phyloP scores from a whole-genome alignment of 2,888 invertebrate species.

The Serrognathus titanus region DNA sequence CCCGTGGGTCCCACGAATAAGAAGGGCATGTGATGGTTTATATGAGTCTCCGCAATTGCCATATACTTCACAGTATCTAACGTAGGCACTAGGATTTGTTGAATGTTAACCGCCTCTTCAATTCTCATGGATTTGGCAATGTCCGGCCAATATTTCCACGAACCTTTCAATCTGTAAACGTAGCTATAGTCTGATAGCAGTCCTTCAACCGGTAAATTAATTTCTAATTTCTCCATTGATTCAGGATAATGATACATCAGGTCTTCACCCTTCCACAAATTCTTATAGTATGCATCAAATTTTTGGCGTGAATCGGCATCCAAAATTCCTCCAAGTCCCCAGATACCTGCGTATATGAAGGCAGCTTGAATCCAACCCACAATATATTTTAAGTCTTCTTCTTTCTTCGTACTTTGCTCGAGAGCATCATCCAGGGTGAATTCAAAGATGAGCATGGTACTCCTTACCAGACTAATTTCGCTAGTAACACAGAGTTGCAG shows the following conservation, averaged over 20 bases:
- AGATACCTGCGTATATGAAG: slow-evolving; percentile 70
- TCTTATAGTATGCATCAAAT: slow-evolving; percentile 63
- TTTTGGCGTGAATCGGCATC: slow-evolving; percentile 67
- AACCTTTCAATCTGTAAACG: slow-evolving; percentile 65
- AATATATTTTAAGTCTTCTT: slow-evolving; percentile 66
- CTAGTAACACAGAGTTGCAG: slow-evolving; percentile 63
- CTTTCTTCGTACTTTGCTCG: slow-evolving; percentile 51
- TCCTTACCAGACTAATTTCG: slow-evolving; percentile 67
- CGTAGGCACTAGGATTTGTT: slow-evolving; percentile 79
- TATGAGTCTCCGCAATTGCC: slow-evolving; percentile 69
- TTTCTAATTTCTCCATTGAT: slow-evolving; percentile 65
- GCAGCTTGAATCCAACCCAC: slow-evolving; percentile 73
- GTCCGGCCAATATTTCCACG: slow-evolving; percentile 85
- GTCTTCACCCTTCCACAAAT: slow-evolving; percentile 51
- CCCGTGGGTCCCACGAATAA: slow-evolving; percentile 81
- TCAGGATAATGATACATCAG: slow-evolving; percentile 56
- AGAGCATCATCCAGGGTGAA: slow-evolving; percentile 74
- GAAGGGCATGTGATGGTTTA: slow-evolving; percentile 65
- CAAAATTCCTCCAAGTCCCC: slow-evolving; percentile 83
- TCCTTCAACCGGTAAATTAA: slow-evolving; percentile 74
- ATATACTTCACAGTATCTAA: slow-evolving; percentile 81
- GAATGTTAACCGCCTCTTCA: slow-evolving; percentile 62
- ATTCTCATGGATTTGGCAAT: slow-evolving; percentile 62
- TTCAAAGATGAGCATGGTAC: slow-evolving; percentile 70
- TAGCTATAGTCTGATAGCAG: slow-evolving; percentile 79